phyloP scores from a whole-genome alignment of 2,113 vertebrate genomes.

The Halichoerus grypus region DNA sequence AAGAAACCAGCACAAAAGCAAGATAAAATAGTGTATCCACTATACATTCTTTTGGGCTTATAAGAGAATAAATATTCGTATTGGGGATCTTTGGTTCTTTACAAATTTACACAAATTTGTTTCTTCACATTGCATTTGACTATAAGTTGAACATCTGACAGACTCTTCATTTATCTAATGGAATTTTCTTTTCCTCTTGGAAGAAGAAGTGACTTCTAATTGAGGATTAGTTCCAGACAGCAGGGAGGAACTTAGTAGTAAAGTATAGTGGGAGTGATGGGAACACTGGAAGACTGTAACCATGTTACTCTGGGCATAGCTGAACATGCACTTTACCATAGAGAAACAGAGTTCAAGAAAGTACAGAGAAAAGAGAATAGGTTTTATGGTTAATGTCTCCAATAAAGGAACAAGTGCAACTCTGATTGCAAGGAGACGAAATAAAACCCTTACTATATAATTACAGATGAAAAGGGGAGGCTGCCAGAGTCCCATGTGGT shows the following conservation, averaged over 20 bases:
- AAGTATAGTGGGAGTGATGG: not conserved
- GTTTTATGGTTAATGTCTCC: not conserved
- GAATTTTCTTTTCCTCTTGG: constrained; percentile 17
- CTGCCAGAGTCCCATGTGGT: not conserved
- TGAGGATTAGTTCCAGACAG: not conserved
- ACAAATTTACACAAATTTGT: constrained; percentile 10
- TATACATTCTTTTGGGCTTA: not conserved
- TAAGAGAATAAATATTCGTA: not conserved
- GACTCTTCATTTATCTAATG: constrained; percentile 19
- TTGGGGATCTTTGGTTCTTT: not conserved
- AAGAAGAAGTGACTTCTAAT: not conserved
- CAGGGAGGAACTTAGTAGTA: not conserved
- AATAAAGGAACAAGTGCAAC: not conserved
- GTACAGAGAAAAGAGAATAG: not conserved
- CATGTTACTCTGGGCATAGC: not conserved
- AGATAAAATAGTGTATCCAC: not conserved
- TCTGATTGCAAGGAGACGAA: not conserved
- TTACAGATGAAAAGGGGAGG: not conserved
- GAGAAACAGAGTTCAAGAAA: not conserved
- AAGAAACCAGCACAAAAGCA: not conserved
- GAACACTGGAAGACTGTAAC: not conserved
- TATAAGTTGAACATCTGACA: not conserved
- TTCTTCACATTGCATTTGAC: not conserved
- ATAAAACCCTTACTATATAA: not conserved
- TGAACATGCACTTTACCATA: not conserved